Evolutionary conservation across 2,797 vertebrate genomes (phyloP), one percentile per base, ranked within the genome.

Genomic region (Amniataba percoides): DNA sequence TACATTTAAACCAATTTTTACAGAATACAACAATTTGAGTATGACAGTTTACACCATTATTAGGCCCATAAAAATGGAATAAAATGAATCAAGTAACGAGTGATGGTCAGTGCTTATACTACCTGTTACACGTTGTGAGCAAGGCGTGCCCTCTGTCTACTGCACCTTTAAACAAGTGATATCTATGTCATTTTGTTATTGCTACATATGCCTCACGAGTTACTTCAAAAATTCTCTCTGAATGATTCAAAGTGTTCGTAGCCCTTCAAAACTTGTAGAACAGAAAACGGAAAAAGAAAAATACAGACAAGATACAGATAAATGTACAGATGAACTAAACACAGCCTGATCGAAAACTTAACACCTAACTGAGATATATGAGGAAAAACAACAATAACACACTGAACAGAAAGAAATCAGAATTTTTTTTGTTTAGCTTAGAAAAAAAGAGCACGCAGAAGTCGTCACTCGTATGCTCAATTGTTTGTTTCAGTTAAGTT

Each of bases 81-180:
- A 77, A 81, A 75, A 85, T 77, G n/a, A 87, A 88, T 89, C 81
- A 87, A 86, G 80, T 86, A 80, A 73, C 81, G 83, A 65, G 77
- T 82, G 83, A 83, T 31, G 51, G 78, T 93, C 95, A 95, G 94
- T 95, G 94, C 94, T 86, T 87, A 77, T 77, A 90, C 94, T 95
- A 94, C 94, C 93, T 92, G 91, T 93, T 91, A 85, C 64, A 91
- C 66, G 78, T 56, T 36, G 74, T 86, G 85, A 91, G 83, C 64
- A 72, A 45, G 31, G 53, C 78, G 74, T 77, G 76, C 67, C 71
- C 56, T 76, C 57, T 59, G 66, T 74, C 82, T 81, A 82, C 83
- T 77, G 78, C 78, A 80, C 87, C 66, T 71, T 66, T 65, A 65
- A 68, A 77, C 83, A 80, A 84, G 77, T 74, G 72, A 80, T 79